A percentile compares a stretch with the other conserved stretches of the same genome.
Conservation (phyloP, 2,888 invertebrate genomes). For the Thumatha senex region DNA sequence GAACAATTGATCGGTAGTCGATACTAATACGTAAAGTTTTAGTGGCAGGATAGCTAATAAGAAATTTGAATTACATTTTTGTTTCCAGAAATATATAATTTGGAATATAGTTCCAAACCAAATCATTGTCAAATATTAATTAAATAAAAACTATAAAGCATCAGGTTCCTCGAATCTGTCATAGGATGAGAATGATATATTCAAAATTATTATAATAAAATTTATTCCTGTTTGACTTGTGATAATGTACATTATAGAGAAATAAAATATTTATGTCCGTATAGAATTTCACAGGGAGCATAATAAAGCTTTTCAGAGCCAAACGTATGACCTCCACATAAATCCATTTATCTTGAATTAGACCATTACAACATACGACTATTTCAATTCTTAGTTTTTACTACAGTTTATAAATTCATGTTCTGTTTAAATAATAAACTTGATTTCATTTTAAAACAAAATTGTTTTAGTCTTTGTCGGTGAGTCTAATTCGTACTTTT, state of each 20-base stretch:
- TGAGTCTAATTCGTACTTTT: constrained; percentile 37
- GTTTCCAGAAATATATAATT: no score
- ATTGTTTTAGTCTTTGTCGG: constrained; percentile 42
- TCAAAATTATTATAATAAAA: constrained; percentile 10
- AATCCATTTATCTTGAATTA: constrained; percentile 73
- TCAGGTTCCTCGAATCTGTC: no score
- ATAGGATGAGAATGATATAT: background rate
- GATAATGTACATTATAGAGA: constrained; percentile 38
- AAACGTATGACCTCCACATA: constrained; percentile 60
- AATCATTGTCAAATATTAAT: no score
- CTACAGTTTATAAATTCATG: constrained; percentile 60
- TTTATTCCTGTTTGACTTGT: constrained; percentile 25
- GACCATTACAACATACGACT: constrained; percentile 68
- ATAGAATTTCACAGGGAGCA: constrained; percentile 46
- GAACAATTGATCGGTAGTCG: no score
- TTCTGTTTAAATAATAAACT: constrained; percentile 55
- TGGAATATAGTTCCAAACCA: no score
- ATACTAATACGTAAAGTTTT: no score
- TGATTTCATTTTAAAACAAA: constrained; percentile 55
- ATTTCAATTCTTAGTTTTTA: constrained; percentile 63
- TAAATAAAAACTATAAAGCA: no score
- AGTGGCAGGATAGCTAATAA: no score
- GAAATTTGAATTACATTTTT: no score
- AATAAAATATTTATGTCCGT: constrained; percentile 42
- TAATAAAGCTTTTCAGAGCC: constrained; percentile 42